Evolutionary conservation across 2,797 vertebrate species (phyloP).

Genomic region (Pampus argenteus): DNA sequence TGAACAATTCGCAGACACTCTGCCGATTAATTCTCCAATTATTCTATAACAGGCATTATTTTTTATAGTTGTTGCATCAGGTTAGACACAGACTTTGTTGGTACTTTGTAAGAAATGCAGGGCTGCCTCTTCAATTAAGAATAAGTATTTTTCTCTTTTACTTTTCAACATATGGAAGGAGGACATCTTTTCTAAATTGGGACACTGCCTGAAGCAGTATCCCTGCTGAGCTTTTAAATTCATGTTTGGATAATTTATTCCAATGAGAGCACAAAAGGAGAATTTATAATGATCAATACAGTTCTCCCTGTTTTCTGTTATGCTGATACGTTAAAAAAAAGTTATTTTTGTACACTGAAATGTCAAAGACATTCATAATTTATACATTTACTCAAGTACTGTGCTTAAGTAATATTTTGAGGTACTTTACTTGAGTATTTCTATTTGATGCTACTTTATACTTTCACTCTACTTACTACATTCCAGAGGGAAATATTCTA

Average conservation of each 20-base stretch:
- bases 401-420: no score
- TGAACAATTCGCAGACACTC: constrained; percentile 3
- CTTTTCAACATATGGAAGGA: constrained; percentile 53
- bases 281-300: constrained; percentile 64
- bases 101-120: constrained; percentile 23
- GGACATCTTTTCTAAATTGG: constrained; percentile 55
- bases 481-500: no score
- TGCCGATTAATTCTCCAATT: not conserved
- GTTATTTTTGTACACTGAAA: constrained; percentile 53
- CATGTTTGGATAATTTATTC: constrained; percentile 62
- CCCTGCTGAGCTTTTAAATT: constrained; percentile 51
- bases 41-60: not conserved
- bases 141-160: constrained; percentile 25
- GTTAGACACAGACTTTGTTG: constrained; percentile 8
- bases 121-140: constrained; percentile 27
- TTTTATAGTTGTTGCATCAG: not conserved
- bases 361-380: constrained; percentile 53
- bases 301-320: constrained; percentile 46
- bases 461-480: no score
- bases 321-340: constrained; percentile 47
- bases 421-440: no score
- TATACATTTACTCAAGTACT: no score
- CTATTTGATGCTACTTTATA: no score
- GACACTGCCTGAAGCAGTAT: constrained; percentile 51
- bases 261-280: constrained; percentile 54